Percentiles rank a stretch among this genome's conserved stretches.
Evolutionary conservation across 1,140 invertebrate genomes (phyloP).

Genomic region (Polyergus mexicanus): DNA sequence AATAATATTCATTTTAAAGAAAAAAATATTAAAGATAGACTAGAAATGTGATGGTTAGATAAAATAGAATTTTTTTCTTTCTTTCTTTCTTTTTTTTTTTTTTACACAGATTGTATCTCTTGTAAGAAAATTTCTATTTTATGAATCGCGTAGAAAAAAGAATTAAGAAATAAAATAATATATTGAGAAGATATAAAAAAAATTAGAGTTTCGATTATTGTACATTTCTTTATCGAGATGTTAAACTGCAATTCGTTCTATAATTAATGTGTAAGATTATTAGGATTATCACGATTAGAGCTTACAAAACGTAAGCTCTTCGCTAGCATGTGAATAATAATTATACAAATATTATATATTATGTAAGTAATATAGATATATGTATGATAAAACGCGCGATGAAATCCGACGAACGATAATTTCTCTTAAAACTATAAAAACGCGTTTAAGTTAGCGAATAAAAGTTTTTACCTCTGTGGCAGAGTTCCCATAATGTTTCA

Average conservation of each 20-base stretch:
- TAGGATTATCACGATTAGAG: background rate
- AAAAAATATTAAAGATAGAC: background rate
- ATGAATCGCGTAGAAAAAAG: background rate
- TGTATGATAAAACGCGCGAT: background rate
- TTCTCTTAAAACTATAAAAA: background rate
- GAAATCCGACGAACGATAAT: constrained; percentile 28
- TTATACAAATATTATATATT: too few relatives aligned
- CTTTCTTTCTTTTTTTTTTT: background rate
- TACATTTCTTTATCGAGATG: background rate
- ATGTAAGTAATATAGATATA: too few relatives aligned
- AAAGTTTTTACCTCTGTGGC: constrained; percentile 22
- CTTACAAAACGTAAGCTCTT: background rate
- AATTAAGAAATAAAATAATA: constrained; percentile 8
- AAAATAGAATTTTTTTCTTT: background rate
- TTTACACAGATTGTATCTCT: background rate
- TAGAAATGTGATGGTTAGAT: background rate
- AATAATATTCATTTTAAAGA: background rate
- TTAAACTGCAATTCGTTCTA: background rate
- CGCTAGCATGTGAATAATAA: background rate
- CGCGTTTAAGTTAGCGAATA: constrained; percentile 15
- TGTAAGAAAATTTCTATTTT: background rate
- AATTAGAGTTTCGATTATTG: background rate
- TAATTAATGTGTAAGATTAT: background rate
- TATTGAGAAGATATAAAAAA: background rate
- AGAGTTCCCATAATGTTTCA: constrained; percentile 18